Percentiles rank a stretch among this genome's conserved stretches.
These are phyloP conservation scores for Sminthurides aquaticus DNA, from an alignment of 2,888 invertebrate genomes.

Conservation along the genomic window DNA sequence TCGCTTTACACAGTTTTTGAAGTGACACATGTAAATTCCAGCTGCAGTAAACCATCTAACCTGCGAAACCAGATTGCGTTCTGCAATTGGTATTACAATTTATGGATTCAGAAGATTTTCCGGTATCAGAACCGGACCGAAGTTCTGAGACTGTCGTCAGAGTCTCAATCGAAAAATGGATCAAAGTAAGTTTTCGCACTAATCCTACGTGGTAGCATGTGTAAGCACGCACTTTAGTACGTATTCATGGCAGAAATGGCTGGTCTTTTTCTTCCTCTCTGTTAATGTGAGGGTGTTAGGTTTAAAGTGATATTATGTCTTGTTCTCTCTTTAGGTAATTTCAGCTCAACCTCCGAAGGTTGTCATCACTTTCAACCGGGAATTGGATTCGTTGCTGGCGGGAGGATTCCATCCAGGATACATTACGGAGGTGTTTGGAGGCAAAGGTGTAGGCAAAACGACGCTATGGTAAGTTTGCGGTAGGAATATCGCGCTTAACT, in stretches of 20 bases:
- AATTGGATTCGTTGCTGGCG: slow-evolving; percentile 27
- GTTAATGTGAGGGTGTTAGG: no score
- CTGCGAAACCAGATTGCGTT: no score
- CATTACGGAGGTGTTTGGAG: slow-evolving; percentile 38
- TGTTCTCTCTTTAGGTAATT: not conserved
- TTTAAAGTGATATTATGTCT: no score
- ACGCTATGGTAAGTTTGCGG: slow-evolving; percentile 28
- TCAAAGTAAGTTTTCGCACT: not conserved
- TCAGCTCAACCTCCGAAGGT: not conserved
- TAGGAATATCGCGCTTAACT: no score
- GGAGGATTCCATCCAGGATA: slow-evolving; percentile 32
- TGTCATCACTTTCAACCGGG: slow-evolving; percentile 25
- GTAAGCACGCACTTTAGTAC: no score
- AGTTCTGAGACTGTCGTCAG: slow-evolving; percentile 1
- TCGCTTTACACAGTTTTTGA: no score
- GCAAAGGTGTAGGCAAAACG: slow-evolving; percentile 37
- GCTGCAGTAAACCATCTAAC: no score
- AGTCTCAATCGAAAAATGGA: slow-evolving; percentile 2
- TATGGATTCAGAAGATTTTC: slow-evolving; percentile 1
- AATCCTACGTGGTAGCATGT: not conserved
- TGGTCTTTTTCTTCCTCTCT: no score
- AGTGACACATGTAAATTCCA: no score
- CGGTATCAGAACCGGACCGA: slow-evolving; percentile 1
- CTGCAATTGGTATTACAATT: no score
- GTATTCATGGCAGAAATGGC: no score